Conservation (phyloP, 53 echinoderm and acorn worm species). For the Temnopleurus reevesii region DNA sequence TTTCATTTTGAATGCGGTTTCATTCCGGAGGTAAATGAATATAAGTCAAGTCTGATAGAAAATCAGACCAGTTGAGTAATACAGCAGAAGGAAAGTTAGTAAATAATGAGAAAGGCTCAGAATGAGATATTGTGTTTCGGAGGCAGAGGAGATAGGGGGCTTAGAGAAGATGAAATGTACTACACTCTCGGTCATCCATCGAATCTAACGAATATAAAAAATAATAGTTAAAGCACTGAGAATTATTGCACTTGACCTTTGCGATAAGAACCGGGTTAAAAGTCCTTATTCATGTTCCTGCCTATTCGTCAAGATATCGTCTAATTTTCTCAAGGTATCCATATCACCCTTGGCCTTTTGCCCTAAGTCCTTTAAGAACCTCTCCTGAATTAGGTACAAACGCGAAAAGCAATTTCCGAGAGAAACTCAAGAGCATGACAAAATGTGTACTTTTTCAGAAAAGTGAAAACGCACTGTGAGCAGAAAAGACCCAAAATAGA, state of each 20-base stretch:
- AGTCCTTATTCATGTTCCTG: background rate
- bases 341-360: conserved; percentile 24
- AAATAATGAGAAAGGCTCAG: background rate
- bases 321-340: conserved; percentile 1
- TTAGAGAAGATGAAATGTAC: background rate
- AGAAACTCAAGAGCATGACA: background rate
- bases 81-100: background rate
- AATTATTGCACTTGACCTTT: background rate
- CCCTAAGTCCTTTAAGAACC: background rate
- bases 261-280: background rate
- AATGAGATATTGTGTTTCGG: background rate
- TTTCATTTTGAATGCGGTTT: no score
- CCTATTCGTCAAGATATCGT: background rate
- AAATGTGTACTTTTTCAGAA: no score
- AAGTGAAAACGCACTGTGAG: no score
- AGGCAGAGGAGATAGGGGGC: background rate
- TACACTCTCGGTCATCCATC: background rate
- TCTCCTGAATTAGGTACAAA: background rate
- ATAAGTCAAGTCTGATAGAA: background rate
- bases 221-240: background rate
- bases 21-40: background rate
- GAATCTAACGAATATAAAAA: background rate
- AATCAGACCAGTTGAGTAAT: background rate
- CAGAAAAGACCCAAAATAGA: no score
- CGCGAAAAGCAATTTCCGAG: conserved; percentile 2